phyloP scores from a whole-genome alignment of 2,888 invertebrate genomes.

The Pyralis farinalis region DNA sequence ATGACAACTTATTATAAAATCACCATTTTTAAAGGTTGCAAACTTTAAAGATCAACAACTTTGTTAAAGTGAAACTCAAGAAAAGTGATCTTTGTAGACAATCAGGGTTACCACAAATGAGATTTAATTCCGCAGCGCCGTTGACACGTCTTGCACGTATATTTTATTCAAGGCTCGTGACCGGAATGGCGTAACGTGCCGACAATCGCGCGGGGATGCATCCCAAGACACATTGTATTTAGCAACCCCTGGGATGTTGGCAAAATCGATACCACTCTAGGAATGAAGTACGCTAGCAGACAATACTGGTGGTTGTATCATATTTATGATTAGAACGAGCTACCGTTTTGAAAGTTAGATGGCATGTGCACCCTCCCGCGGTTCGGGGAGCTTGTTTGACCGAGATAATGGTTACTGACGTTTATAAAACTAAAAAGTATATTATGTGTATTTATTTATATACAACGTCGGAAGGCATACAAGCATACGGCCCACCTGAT shows the following conservation, averaged over 20 bases:
- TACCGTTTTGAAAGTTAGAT: no score
- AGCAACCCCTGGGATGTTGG: slow-evolving; percentile 24
- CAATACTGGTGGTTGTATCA: neutral
- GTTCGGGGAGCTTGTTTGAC: no score
- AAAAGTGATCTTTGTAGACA: neutral
- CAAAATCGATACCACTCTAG: slow-evolving; percentile 27
- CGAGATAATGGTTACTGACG: no score
- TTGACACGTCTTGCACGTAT: slow-evolving; percentile 39
- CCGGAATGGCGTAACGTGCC: slow-evolving; percentile 26
- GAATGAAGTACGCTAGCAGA: slow-evolving; percentile 1
- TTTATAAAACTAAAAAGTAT: no score
- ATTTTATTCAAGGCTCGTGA: slow-evolving; percentile 38
- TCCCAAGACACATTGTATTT: slow-evolving; percentile 40
- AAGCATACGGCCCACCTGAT: no score
- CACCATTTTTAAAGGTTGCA: no score
- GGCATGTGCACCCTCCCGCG: no score
- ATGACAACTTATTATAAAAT: no score
- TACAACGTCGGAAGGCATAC: no score
- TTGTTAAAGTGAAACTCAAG: neutral
- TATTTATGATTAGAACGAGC: no score
- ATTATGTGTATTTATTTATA: no score
- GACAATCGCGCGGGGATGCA: slow-evolving; percentile 15
- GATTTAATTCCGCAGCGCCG: slow-evolving; percentile 1
- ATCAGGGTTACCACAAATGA: slow-evolving; percentile 2
- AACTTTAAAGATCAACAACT: neutral